phyloP scores from a whole-genome alignment of 2,113 vertebrate species.

The Nothocercus nigrocapillus region DNA sequence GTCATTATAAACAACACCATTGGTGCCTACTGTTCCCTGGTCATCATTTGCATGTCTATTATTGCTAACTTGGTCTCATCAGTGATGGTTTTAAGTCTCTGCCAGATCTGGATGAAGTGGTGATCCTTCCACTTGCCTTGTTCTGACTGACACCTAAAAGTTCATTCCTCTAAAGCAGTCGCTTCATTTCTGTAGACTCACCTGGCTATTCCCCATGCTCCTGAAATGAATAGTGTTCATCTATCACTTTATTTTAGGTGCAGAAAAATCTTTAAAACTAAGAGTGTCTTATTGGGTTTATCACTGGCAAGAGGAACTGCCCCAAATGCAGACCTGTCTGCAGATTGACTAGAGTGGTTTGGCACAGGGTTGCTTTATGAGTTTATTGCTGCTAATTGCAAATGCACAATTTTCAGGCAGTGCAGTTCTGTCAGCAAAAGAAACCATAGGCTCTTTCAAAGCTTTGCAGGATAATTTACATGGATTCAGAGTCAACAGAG shows the following conservation, averaged over 20 bases:
- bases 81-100: background rate
- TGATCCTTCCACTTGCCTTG: background rate
- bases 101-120: background rate
- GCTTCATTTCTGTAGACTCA: background rate
- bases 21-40: background rate
- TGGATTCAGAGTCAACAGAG: background rate
- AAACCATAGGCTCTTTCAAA: background rate
- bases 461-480: background rate
- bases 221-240: background rate
- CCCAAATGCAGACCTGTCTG: background rate
- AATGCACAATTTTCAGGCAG: background rate
- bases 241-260: background rate
- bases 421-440: background rate
- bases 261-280: background rate
- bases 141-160: background rate
- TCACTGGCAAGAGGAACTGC: background rate
- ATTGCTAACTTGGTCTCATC: background rate
- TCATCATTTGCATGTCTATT: background rate
- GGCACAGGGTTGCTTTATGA: background rate
- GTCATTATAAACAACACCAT: background rate
- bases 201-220: background rate
- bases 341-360: background rate
- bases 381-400: background rate
- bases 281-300: background rate
- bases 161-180: background rate